Evolutionary conservation across 2,113 vertebrate species (phyloP).

Genomic region (Sylvicapra grimmia): DNA sequence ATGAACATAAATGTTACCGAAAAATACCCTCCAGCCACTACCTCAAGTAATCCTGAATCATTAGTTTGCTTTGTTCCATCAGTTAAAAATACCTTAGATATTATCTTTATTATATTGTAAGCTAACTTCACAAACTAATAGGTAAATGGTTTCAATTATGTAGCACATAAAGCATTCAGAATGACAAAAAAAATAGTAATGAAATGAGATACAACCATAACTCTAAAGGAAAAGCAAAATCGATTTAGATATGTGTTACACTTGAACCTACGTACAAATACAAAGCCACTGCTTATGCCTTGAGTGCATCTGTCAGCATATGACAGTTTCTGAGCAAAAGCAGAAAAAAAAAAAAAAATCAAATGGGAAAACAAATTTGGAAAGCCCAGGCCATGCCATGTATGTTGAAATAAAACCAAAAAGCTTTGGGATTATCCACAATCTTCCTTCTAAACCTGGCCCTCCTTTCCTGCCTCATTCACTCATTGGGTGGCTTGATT

Average conservation of each 20-base stretch:
- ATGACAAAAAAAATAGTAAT: conserved; percentile 31
- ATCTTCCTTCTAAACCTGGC: conserved; percentile 29
- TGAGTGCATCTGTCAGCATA: conserved; percentile 43
- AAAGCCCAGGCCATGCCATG: conserved; percentile 65
- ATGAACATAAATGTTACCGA: conserved; percentile 43
- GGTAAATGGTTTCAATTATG: conserved; percentile 61
- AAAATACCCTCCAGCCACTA: conserved; percentile 40
- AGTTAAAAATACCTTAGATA: conserved; percentile 47
- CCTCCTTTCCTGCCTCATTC: conserved; percentile 64
- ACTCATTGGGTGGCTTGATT: conserved; percentile 88
- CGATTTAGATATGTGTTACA: conserved; percentile 43
- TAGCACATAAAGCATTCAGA: conserved; percentile 57
- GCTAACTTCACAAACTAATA: conserved; percentile 59
- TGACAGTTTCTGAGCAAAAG: conserved; percentile 59
- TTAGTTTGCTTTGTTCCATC: conserved; percentile 42
- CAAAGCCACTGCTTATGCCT: conserved; percentile 47
- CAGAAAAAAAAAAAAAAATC: not conserved
- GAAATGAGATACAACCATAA: conserved; percentile 55
- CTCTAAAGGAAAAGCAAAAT: conserved; percentile 57
- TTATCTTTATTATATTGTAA: conserved; percentile 52
- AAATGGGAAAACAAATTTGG: conserved; percentile 56
- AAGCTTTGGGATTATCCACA: conserved; percentile 62
- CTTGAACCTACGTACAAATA: conserved; percentile 54
- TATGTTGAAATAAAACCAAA: conserved; percentile 72
- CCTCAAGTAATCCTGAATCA: conserved; percentile 51